Conservation (phyloP, 2,113 vertebrate genomes). For the Antennarius striatus region DNA sequence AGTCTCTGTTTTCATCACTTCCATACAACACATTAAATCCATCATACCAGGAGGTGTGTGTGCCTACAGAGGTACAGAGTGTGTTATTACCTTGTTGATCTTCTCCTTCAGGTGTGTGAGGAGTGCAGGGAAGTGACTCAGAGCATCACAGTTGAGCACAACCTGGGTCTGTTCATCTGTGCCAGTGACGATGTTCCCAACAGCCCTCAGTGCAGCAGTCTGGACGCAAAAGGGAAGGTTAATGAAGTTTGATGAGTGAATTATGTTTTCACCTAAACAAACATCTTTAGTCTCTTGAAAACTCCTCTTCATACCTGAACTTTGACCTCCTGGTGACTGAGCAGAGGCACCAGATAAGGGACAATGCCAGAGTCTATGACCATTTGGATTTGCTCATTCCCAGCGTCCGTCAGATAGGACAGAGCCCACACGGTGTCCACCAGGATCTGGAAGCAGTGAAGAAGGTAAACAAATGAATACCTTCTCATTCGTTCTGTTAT, state of each 20-base stretch:
- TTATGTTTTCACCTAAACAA: no score
- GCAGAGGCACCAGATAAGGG: constrained; percentile 95
- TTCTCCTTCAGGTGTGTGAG: constrained; percentile 99
- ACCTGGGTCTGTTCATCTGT: constrained; percentile 99
- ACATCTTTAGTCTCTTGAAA: no score
- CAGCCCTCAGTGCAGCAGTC: constrained; percentile 95
- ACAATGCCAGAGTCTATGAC: constrained; percentile 98
- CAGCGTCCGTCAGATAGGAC: constrained; percentile 97
- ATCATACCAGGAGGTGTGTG: background rate
- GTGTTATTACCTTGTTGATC: constrained; percentile 93
- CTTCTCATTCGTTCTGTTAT: background rate
- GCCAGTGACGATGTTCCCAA: constrained; percentile 98
- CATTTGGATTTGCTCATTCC: constrained; percentile 99
- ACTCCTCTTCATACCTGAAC: constrained; percentile 85
- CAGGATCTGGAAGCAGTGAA: constrained; percentile 83
- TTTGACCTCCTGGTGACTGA: constrained; percentile 99
- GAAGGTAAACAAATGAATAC: background rate
- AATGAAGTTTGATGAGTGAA: background rate
- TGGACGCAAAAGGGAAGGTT: constrained; percentile 52
- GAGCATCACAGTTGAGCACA: constrained; percentile 96
- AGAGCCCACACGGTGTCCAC: constrained; percentile 99
- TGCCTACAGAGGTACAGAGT: no score
- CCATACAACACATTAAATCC: constrained; percentile 59
- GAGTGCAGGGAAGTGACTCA: constrained; percentile 94
- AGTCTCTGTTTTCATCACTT: constrained; percentile 89